phyloP scores from a whole-genome alignment of 1,140 invertebrate genomes.

The Amyelois transitella region DNA sequence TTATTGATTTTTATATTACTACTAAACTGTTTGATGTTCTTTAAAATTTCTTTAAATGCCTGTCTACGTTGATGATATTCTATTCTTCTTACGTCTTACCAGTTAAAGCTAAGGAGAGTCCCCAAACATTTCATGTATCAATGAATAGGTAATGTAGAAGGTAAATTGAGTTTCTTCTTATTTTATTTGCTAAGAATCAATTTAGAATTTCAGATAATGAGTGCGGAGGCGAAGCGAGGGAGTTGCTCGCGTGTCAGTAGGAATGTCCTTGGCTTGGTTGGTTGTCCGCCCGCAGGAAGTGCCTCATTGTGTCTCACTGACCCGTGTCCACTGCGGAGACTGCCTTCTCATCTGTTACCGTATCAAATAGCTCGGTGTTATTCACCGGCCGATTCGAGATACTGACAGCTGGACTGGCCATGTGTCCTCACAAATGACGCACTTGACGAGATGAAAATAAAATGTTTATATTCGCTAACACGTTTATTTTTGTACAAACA shows the following conservation, averaged over 20 bases:
- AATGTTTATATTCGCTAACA: neutral
- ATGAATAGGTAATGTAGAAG: no score
- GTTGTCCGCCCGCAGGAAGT: slow-evolving; percentile 44
- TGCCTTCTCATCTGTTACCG: neutral
- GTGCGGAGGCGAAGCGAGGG: slow-evolving; percentile 14
- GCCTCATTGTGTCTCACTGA: slow-evolving; percentile 50
- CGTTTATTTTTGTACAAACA: neutral
- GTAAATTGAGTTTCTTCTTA: no score
- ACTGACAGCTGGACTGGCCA: neutral
- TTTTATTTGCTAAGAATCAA: no score
- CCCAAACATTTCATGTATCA: no score
- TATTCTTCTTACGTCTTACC: no score
- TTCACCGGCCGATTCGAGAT: slow-evolving; percentile 5
- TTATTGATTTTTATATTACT: no score
- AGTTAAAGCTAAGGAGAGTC: no score
- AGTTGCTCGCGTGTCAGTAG: slow-evolving; percentile 26
- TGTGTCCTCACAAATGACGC: neutral
- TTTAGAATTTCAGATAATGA: slow-evolving; percentile 20
- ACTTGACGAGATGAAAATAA: neutral
- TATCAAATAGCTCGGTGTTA: neutral
- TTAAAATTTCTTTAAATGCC: no score
- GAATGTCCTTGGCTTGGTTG: slow-evolving; percentile 37
- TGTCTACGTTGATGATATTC: no score
- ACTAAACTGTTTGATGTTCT: no score
- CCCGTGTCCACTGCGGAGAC: slow-evolving; percentile 38